Percentiles rank a stretch among this genome's conserved stretches.
Evolutionary conservation across 2,113 vertebrate genomes (phyloP).

Genomic region (Vidua macroura): DNA sequence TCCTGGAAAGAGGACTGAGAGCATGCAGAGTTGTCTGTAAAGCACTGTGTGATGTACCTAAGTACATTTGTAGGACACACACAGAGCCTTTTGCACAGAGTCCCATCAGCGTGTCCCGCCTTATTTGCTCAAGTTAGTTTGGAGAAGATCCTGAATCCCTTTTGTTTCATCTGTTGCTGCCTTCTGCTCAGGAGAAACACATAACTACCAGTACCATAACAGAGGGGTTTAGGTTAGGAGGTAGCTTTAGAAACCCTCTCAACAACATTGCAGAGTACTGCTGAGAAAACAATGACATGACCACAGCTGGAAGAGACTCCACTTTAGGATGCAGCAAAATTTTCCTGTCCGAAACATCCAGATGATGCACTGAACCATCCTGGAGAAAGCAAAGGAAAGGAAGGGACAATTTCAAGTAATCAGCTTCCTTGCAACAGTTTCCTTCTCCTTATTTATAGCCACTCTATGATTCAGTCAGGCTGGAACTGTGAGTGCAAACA

Average conservation of each 20-base stretch:
- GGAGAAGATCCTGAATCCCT: neutral
- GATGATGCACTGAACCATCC: conserved; percentile 20
- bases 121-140: neutral
- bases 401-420: conserved; percentile 41
- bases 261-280: neutral
- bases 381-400: conserved; percentile 19
- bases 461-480: conserved; percentile 19
- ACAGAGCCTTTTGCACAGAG: neutral
- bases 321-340: neutral
- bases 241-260: neutral
- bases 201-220: neutral
- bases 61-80: neutral
- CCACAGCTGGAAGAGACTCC: neutral
- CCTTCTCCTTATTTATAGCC: conserved; percentile 56
- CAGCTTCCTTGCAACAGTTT: conserved; percentile 38
- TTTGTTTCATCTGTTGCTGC: neutral
- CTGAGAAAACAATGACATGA: neutral
- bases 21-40: neutral
- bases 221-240: neutral
- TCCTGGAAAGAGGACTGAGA: neutral
- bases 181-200: neutral
- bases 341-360: neutral
- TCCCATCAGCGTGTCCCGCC: fast-evolving
- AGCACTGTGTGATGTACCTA: neutral
- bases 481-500: conserved; percentile 48